These are phyloP conservation scores for Tinamus guttatus DNA, from an alignment of 2,113 vertebrate species.

Conservation along the genomic window DNA sequence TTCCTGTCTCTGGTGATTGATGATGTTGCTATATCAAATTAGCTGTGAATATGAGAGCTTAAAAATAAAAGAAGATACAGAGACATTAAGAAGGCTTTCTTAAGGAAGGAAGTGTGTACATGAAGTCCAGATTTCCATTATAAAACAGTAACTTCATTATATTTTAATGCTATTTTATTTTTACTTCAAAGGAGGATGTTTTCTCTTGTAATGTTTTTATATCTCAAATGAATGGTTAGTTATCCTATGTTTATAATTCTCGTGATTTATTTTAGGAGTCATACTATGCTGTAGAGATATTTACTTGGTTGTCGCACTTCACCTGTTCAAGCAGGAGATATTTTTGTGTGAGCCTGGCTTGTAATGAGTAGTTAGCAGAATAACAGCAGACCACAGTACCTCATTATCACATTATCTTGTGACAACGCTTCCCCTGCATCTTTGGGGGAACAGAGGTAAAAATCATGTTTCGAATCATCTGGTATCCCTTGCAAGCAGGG, in stretches of 20 bases:
- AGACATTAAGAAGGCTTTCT: slow-evolving; percentile 52
- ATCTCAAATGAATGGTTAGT: slow-evolving; percentile 48
- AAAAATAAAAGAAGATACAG: slow-evolving; percentile 63
- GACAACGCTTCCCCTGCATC: slow-evolving; percentile 47
- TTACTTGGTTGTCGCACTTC: slow-evolving; percentile 61
- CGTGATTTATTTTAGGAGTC: slow-evolving; percentile 26
- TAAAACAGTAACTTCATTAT: slow-evolving; percentile 46
- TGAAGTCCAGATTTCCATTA: slow-evolving; percentile 63
- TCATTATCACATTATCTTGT: slow-evolving; percentile 74
- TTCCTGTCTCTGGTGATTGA: slow-evolving; percentile 78
- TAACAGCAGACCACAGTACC: slow-evolving; percentile 60
- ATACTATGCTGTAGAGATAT: slow-evolving; percentile 12
- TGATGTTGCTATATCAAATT: slow-evolving; percentile 81
- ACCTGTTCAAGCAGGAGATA: slow-evolving; percentile 57
- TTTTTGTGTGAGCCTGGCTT: slow-evolving; percentile 51
- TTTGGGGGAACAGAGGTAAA: slow-evolving; percentile 56
- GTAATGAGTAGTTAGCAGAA: slow-evolving; percentile 70
- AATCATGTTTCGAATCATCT: slow-evolving; percentile 35
- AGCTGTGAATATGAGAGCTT: slow-evolving; percentile 75
- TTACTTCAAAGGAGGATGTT: slow-evolving; percentile 53
- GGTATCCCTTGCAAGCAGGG: slow-evolving; percentile 29
- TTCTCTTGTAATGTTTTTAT: slow-evolving; percentile 31
- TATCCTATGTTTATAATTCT: slow-evolving; percentile 12
- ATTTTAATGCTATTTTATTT: slow-evolving; percentile 59
- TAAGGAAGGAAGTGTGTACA: slow-evolving; percentile 50